Conservation (phyloP, 2,113 vertebrate genomes). For the Bungarus multicinctus region DNA sequence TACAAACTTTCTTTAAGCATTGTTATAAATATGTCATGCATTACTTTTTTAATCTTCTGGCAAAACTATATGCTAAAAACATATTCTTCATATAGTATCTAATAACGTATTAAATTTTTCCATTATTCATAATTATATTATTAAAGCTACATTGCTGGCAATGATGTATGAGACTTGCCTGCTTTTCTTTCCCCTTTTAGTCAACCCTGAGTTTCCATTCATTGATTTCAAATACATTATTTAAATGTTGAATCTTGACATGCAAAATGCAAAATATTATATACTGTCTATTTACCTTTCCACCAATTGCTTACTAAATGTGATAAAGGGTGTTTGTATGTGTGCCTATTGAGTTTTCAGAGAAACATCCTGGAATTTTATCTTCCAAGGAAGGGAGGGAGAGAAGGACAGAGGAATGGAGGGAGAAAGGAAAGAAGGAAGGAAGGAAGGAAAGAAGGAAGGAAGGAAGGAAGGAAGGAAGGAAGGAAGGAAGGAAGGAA, state of each 20-base stretch:
- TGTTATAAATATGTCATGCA: not conserved
- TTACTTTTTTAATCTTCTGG: not conserved
- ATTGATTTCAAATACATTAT: not conserved
- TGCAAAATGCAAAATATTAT: not conserved
- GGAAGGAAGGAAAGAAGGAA: not conserved
- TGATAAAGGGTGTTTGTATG: not conserved
- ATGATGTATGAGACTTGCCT: not conserved
- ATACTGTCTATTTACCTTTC: not conserved
- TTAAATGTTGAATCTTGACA: not conserved
- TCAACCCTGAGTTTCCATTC: not conserved
- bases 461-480: not conserved
- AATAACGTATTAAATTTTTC: not conserved
- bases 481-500: no score
- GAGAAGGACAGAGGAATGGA: no score
- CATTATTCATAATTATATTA: not conserved
- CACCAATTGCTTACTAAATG: not conserved
- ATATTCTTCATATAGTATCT: not conserved
- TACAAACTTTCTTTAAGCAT: not conserved
- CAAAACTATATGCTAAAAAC: not conserved
- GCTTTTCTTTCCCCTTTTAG: not conserved
- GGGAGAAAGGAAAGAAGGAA: not conserved
- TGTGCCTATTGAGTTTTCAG: not conserved
- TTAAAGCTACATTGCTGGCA: not conserved
- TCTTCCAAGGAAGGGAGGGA: not conserved
- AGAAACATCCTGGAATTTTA: not conserved